These are phyloP conservation scores for Crematogaster levior DNA, from an alignment of 2,888 invertebrate genomes.

Conservation along the genomic window DNA sequence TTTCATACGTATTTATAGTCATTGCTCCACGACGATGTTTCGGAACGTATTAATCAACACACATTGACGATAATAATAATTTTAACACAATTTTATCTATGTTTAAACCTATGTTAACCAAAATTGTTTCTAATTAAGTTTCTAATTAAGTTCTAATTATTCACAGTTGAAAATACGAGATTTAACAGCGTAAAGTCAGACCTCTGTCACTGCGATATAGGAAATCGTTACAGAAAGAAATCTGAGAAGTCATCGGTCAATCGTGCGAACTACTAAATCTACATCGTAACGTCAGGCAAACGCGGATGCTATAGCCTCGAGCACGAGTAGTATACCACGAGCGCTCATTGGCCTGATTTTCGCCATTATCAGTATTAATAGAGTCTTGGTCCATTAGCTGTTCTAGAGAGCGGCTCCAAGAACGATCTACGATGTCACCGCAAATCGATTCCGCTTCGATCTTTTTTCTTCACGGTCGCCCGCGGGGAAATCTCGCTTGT, in stretches of 20 bases:
- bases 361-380: constrained; percentile 78
- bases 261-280: constrained; percentile 37
- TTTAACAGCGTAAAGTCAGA: neutral
- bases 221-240: constrained; percentile 14
- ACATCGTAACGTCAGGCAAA: constrained; percentile 51
- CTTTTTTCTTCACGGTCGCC: constrained; percentile 56
- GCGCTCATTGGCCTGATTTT: constrained; percentile 79
- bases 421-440: constrained; percentile 50
- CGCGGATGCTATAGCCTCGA: constrained; percentile 61
- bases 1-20: neutral
- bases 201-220: constrained; percentile 21
- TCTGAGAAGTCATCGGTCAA: constrained; percentile 13
- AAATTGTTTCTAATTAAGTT: too few relatives aligned
- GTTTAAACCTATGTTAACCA: neutral
- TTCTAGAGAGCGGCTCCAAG: constrained; percentile 60
- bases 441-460: constrained; percentile 50
- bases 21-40: neutral
- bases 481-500: neutral
- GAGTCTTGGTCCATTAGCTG: constrained; percentile 76
- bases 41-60: neutral
- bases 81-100: neutral
- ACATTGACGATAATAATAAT: neutral
- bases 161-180: neutral
- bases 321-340: constrained; percentile 63
- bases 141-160: neutral